phyloP scores from a whole-genome alignment of 2,888 invertebrate genomes.

The Caenorhabditis auriculariae region DNA sequence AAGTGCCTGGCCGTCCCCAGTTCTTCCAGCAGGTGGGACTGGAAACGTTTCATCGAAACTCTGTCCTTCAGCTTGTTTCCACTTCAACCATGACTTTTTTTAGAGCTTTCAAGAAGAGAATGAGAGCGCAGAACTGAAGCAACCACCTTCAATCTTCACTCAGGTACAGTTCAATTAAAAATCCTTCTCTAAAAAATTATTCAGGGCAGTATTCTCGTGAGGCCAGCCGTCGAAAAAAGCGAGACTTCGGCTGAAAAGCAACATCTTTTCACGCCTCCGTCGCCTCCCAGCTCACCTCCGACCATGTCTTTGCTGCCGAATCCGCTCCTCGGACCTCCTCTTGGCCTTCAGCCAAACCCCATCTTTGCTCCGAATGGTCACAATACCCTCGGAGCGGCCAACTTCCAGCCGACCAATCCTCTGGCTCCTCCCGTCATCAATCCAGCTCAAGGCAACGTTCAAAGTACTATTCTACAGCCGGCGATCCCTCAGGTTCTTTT shows the following conservation, averaged over 20 bases:
- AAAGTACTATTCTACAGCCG: not conserved
- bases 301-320: conserved; percentile 15
- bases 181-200: too few relatives aligned
- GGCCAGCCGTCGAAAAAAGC: too few relatives aligned
- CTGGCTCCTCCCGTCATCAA: not conserved
- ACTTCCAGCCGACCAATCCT: too few relatives aligned
- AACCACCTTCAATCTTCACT: too few relatives aligned
- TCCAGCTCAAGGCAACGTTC: not conserved
- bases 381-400: too few relatives aligned
- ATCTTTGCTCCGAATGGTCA: not conserved
- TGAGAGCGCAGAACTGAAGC: too few relatives aligned
- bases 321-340: conserved; percentile 6
- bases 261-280: too few relatives aligned
- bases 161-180: too few relatives aligned
- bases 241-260: too few relatives aligned
- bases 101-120: too few relatives aligned
- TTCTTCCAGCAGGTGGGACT: not conserved
- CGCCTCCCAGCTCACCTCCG: conserved; percentile 19
- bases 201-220: too few relatives aligned
- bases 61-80: conserved; percentile 6
- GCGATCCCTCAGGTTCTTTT: conserved; percentile 12
- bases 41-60: conserved; percentile 5
- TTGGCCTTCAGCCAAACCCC: conserved; percentile 8
- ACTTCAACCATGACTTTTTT: too few relatives aligned
- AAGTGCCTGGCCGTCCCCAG: not conserved